Conservation (phyloP, 2,113 vertebrate species). For the Scopus umbretta region DNA sequence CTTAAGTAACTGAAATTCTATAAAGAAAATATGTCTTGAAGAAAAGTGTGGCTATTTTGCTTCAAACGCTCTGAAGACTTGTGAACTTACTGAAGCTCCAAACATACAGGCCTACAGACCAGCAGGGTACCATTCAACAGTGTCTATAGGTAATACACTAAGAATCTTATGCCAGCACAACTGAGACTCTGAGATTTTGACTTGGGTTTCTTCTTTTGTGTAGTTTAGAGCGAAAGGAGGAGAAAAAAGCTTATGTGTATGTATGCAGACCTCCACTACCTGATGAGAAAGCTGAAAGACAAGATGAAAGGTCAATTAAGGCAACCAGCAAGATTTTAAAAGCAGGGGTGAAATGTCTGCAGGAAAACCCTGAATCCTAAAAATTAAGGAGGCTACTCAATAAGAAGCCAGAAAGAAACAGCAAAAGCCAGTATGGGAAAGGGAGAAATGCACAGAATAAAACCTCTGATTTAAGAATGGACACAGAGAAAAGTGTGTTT, state of each 20-base stretch:
- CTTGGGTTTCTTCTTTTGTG: background rate
- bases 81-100: background rate
- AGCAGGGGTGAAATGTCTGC: background rate
- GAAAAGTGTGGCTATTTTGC: background rate
- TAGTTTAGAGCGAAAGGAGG: background rate
- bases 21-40: background rate
- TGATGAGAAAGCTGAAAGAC: background rate
- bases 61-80: background rate
- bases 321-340: constrained; percentile 51
- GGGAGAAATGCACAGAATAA: background rate
- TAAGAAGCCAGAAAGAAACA: background rate
- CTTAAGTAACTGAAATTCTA: constrained; percentile 8
- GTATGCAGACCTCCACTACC: background rate
- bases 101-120: background rate
- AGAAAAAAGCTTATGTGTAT: background rate
- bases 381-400: background rate
- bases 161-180: background rate
- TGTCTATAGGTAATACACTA: background rate
- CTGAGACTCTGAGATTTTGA: background rate
- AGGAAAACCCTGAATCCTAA: background rate
- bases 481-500: background rate
- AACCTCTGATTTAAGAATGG: background rate
- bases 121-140: background rate
- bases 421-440: background rate
- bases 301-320: constrained; percentile 34